These are phyloP conservation scores for Myiotriccus ornatus DNA, from an alignment of 2,797 vertebrate genomes.

Conservation along the genomic window DNA sequence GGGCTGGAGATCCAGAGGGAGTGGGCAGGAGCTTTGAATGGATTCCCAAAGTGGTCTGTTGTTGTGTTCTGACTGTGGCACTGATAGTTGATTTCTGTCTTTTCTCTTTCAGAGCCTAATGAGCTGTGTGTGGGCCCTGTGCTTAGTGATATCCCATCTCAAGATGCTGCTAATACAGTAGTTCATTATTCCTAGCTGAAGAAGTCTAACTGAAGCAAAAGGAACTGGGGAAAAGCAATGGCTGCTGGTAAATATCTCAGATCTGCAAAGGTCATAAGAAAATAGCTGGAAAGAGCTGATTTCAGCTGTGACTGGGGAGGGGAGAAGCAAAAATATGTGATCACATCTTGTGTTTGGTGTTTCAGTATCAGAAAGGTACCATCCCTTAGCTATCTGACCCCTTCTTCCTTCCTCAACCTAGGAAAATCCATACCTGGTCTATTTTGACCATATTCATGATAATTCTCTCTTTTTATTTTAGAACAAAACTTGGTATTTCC, in stretches of 20 bases:
- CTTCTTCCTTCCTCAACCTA: not conserved
- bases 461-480: not conserved
- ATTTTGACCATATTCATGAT: not conserved
- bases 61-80: not conserved
- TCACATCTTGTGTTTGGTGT: not conserved
- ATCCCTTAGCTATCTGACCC: not conserved
- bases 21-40: not conserved
- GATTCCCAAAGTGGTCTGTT: not conserved
- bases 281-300: not conserved
- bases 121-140: conserved; percentile 53
- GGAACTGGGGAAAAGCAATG: conserved; percentile 78
- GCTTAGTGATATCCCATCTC: conserved; percentile 40
- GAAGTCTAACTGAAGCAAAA: conserved; percentile 68
- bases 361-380: not conserved
- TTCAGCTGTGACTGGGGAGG: not conserved
- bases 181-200: conserved; percentile 76
- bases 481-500: not conserved
- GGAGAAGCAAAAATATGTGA: not conserved
- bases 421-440: not conserved
- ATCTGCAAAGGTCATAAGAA: not conserved
- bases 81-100: not conserved
- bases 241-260: conserved; percentile 82
- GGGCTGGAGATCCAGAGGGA: not conserved
- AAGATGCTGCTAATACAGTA: conserved; percentile 69
- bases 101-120: conserved; percentile 72